Conservation (phyloP, 2,797 vertebrate species). For the Pogoniulus pusillus region DNA sequence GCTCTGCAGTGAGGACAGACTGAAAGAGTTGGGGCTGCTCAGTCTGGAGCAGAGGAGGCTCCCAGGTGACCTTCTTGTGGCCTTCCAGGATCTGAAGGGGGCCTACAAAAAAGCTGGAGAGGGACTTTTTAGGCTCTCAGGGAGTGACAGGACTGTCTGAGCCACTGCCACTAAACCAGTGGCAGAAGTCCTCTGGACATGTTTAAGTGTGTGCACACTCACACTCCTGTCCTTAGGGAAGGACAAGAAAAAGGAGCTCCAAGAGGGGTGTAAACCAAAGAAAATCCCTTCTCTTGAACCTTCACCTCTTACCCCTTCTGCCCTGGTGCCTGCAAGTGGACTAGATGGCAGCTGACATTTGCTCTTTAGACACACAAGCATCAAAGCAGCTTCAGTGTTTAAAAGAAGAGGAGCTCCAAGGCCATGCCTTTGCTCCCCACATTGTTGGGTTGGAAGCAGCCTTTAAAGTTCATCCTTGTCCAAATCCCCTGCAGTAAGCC, state of each 20-base stretch:
- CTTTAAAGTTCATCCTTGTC: no score
- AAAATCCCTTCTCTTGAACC: neutral
- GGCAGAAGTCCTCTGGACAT: neutral
- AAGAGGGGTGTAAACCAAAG: neutral
- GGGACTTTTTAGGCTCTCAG: no score
- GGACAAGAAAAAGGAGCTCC: neutral
- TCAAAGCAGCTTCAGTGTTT: neutral
- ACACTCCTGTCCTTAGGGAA: neutral
- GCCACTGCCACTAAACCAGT: no score
- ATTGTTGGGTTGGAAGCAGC: no score
- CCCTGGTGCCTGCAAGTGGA: neutral
- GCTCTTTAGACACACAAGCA: neutral
- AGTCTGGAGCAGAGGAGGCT: no score
- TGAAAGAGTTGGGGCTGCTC: no score
- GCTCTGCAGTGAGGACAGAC: no score
- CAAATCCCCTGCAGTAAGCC: no score
- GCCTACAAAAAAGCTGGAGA: no score
- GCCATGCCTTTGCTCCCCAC: fast-evolving
- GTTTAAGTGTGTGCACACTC: neutral
- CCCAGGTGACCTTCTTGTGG: no score
- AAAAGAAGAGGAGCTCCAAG: neutral
- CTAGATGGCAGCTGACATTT: fast-evolving
- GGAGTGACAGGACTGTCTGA: no score
- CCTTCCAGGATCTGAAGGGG: no score
- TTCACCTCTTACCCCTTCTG: neutral